Percentiles rank a stretch among this genome's conserved stretches.
phyloP scores from a whole-genome alignment of 2,797 vertebrate species.

The Lepidocolaptes lacrymiger region DNA sequence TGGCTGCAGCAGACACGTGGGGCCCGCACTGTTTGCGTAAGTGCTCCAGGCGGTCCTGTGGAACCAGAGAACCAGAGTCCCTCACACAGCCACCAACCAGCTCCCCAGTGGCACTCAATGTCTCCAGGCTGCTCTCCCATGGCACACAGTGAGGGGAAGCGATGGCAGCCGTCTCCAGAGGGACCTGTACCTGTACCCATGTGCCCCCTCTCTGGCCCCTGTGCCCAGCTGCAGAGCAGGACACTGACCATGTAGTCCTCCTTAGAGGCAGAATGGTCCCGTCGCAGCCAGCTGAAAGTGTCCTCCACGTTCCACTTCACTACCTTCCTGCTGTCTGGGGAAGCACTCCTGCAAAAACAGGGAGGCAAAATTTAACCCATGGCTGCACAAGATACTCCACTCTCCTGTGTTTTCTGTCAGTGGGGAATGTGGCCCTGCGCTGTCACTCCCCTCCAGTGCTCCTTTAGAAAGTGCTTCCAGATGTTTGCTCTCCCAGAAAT shows the following conservation, averaged over 20 bases:
- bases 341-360: slow-evolving; percentile 85
- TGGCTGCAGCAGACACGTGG: slow-evolving; percentile 91
- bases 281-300: slow-evolving; percentile 96
- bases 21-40: slow-evolving; percentile 94
- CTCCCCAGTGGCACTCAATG: not conserved
- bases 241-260: slow-evolving; percentile 92
- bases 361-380: not conserved
- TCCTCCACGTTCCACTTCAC: slow-evolving; percentile 99
- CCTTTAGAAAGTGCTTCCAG: not conserved
- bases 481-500: not conserved
- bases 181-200: not conserved
- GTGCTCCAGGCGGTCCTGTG: slow-evolving; percentile 95
- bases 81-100: not conserved
- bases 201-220: not conserved
- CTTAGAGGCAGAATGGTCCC: slow-evolving; percentile 95
- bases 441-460: not conserved
- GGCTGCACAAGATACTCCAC: not conserved
- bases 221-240: not conserved
- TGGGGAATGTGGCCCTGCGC: not conserved
- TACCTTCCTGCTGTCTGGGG: slow-evolving; percentile 95
- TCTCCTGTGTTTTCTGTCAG: not conserved
- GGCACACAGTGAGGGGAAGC: not conserved
- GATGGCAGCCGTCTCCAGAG: not conserved
- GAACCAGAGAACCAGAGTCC: not conserved
- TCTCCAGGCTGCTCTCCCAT: not conserved